phyloP scores from a whole-genome alignment of 2,113 vertebrate species.

The Agapornis roseicollis region DNA sequence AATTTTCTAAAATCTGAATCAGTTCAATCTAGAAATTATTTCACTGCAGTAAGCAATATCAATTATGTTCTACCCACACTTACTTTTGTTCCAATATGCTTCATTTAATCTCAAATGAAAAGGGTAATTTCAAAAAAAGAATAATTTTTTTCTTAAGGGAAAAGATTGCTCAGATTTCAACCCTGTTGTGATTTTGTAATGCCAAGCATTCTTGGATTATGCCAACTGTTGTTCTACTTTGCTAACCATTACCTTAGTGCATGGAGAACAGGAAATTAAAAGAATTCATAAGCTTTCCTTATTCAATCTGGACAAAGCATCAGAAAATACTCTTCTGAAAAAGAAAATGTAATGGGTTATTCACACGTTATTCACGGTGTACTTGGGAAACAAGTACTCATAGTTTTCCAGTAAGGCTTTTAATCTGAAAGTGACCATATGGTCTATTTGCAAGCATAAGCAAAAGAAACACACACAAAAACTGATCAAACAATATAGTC shows the following conservation, averaged over 20 bases:
- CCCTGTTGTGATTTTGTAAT: background rate
- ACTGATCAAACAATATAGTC: background rate
- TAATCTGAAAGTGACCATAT: background rate
- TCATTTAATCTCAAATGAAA: background rate
- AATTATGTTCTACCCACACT: background rate
- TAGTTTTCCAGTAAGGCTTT: background rate
- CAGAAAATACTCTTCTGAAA: background rate
- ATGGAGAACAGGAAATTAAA: background rate
- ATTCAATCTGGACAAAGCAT: background rate
- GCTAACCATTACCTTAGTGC: background rate
- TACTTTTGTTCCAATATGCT: background rate
- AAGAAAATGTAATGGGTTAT: background rate
- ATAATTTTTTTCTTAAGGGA: background rate
- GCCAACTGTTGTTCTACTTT: background rate
- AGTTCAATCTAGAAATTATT: background rate
- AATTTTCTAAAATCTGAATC: background rate
- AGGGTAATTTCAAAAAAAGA: too few species aligned
- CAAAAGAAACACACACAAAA: background rate
- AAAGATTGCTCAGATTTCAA: background rate
- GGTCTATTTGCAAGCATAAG: background rate
- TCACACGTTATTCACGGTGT: background rate
- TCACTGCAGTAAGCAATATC: background rate
- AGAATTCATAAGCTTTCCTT: background rate
- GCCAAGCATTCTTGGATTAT: background rate
- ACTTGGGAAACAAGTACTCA: background rate